These are phyloP conservation scores for Xiphophorus maculatus DNA, from an alignment of 2,113 vertebrate genomes.

Conservation along the genomic window DNA sequence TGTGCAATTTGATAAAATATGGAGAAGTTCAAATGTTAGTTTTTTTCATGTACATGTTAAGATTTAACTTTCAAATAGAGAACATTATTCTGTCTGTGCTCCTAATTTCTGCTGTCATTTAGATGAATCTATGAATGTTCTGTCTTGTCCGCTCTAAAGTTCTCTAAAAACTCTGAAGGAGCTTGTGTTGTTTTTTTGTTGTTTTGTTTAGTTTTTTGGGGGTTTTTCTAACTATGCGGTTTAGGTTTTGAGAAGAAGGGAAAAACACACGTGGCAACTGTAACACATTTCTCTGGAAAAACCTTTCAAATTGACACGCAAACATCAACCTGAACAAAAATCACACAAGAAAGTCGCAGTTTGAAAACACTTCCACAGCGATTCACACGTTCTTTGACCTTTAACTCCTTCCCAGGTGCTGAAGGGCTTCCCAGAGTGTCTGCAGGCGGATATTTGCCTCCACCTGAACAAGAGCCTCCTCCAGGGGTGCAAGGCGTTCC, in stretches of 20 bases:
- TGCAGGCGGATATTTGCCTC: conserved; percentile 98
- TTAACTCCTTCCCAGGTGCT: conserved; percentile 85
- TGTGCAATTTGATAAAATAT: background rate
- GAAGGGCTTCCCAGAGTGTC: conserved; percentile 98
- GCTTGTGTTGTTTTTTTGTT: background rate
- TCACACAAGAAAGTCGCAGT: background rate
- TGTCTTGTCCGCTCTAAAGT: conserved; percentile 32
- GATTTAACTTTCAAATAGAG: background rate
- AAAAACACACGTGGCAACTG: conserved; percentile 75
- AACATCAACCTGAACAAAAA: background rate
- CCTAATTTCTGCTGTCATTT: conserved; percentile 20
- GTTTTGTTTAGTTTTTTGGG: too few relatives aligned
- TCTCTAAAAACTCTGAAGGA: conserved; percentile 10
- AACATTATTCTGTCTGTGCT: background rate
- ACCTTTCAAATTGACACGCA: conserved; percentile 19
- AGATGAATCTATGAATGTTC: conserved; percentile 38
- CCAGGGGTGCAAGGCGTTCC: conserved; percentile 93
- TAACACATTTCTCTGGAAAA: conserved; percentile 45
- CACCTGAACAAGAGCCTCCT: conserved; percentile 96
- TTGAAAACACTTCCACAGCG: background rate
- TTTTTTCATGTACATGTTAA: background rate
- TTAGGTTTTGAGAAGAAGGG: conserved; percentile 74
- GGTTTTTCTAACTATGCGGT: conserved; percentile 8
- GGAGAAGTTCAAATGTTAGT: background rate
- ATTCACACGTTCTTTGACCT: conserved; percentile 24